A percentile compares a stretch with the other conserved stretches of the same genome.
phyloP scores from a whole-genome alignment of 2,113 vertebrate genomes.

The Felis chaus region DNA sequence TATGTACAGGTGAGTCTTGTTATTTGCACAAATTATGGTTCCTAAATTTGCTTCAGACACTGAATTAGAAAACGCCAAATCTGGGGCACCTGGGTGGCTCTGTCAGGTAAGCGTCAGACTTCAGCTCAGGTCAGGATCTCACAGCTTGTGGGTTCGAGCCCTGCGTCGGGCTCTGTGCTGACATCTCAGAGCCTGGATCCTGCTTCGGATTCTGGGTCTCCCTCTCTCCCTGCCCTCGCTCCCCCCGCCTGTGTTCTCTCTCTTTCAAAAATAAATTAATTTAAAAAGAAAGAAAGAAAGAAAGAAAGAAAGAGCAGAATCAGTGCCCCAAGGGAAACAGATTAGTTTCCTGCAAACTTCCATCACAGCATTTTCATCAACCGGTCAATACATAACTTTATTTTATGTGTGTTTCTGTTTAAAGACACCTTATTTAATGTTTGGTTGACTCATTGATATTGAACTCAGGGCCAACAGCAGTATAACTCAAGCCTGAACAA shows the following conservation, averaged over 20 bases:
- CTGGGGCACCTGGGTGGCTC: too few relatives aligned
- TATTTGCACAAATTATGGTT: background rate
- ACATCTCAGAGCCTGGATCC: too few relatives aligned
- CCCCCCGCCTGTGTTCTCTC: too few relatives aligned
- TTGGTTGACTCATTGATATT: background rate
- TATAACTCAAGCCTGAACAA: accelerated
- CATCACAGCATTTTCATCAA: background rate
- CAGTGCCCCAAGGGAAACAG: background rate
- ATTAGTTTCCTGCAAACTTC: background rate
- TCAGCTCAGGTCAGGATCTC: too few relatives aligned
- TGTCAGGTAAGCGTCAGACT: too few relatives aligned
- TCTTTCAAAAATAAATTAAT: too few relatives aligned
- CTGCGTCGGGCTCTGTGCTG: too few relatives aligned
- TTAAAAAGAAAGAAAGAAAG: too few relatives aligned
- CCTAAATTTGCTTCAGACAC: background rate
- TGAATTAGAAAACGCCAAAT: background rate
- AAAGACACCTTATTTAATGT: background rate
- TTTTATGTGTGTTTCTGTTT: background rate
- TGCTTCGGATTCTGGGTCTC: too few relatives aligned
- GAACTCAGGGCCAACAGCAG: background rate
- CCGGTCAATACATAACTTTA: background rate
- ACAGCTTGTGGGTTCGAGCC: too few relatives aligned
- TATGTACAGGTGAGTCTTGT: background rate
- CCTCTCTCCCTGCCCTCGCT: too few relatives aligned
- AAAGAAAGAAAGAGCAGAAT: background rate